phyloP scores from a whole-genome alignment of 2,797 vertebrate genomes.

The Siniperca scherzeri region DNA sequence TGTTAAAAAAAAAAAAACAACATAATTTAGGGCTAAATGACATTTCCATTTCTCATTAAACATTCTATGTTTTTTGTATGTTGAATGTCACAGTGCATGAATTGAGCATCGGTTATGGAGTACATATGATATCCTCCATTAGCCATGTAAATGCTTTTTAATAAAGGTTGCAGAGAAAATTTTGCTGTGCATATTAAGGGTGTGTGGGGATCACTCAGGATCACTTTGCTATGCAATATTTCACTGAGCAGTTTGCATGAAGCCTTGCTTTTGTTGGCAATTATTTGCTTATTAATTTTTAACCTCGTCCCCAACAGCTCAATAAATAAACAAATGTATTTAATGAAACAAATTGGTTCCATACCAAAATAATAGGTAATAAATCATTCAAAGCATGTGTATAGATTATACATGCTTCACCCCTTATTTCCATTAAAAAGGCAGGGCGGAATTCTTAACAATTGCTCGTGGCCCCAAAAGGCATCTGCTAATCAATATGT shows the following conservation, averaged over 20 bases:
- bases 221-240: conserved; percentile 67
- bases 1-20: neutral
- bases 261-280: conserved; percentile 76
- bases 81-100: conserved; percentile 8
- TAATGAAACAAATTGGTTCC: conserved; percentile 83
- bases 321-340: conserved; percentile 82
- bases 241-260: conserved; percentile 55
- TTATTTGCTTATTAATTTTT: conserved; percentile 87
- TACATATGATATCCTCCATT: conserved; percentile 54
- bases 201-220: conserved; percentile 46
- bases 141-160: conserved; percentile 65
- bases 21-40: neutral
- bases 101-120: conserved; percentile 13
- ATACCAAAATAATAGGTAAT: conserved; percentile 80
- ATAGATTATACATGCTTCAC: conserved; percentile 77
- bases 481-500: conserved; percentile 78
- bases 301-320: conserved; percentile 72
- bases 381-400: conserved; percentile 79
- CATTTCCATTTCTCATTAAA: conserved; percentile 21
- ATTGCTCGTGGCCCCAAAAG: conserved; percentile 53
- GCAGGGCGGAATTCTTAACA: conserved; percentile 64
- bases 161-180: conserved; percentile 55
- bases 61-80: conserved; percentile 5
- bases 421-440: conserved; percentile 72
- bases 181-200: conserved; percentile 34